Evolutionary conservation across 2,797 vertebrate species (phyloP).

Genomic region (Lepidocolaptes lacrymiger): DNA sequence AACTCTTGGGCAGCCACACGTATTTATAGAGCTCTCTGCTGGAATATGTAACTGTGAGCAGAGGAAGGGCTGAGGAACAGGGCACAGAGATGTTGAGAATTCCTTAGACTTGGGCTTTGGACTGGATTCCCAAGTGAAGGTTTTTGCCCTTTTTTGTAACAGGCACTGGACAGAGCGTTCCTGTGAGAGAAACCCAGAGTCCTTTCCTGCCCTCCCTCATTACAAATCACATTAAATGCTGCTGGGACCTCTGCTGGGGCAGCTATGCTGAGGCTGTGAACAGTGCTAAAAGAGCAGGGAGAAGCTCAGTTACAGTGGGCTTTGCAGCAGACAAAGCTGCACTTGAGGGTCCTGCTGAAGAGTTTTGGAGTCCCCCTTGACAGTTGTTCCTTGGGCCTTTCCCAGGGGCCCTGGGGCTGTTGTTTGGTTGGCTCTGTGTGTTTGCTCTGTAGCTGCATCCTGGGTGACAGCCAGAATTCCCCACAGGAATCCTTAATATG

Average conservation of each 20-base stretch:
- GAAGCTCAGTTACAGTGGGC: not conserved
- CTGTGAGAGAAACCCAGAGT: not conserved
- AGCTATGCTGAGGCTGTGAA: not conserved
- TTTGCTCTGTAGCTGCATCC: not conserved
- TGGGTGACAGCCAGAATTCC: slow-evolving; percentile 19
- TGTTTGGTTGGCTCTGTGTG: not conserved
- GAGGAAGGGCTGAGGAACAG: not conserved
- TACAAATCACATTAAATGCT: not conserved
- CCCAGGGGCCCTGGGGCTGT: not conserved
- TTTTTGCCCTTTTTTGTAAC: not conserved
- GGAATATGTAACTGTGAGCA: not conserved
- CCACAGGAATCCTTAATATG: slow-evolving; percentile 29
- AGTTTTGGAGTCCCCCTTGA: not conserved
- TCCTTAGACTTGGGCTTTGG: not conserved
- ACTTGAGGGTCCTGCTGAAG: not conserved
- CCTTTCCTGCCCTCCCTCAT: not conserved
- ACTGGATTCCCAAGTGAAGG: not conserved
- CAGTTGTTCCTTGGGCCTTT: not conserved
- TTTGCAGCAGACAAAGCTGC: not conserved
- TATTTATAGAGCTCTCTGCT: slow-evolving; percentile 14
- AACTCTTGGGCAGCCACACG: not conserved
- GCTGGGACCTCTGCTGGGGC: not conserved
- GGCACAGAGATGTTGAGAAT: not conserved
- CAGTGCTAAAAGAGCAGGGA: not conserved
- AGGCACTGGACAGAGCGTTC: not conserved